These are phyloP conservation scores for Danio tinwini DNA, from an alignment of 2,797 vertebrate genomes.

Conservation along the genomic window DNA sequence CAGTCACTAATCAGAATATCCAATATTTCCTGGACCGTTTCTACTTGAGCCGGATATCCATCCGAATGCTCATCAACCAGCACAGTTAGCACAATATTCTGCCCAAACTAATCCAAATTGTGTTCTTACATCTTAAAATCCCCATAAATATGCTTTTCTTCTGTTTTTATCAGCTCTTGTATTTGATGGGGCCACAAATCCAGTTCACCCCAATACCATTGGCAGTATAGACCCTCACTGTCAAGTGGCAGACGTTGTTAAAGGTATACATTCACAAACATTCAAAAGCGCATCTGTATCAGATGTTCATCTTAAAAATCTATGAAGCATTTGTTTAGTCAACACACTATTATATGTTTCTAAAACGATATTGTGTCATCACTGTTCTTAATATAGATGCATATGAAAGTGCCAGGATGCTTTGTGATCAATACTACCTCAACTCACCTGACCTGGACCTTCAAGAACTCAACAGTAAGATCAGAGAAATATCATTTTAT, in stretches of 20 bases:
- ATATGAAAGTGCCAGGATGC: constrained; percentile 90
- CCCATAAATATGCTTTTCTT: background rate
- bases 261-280: constrained; percentile 74
- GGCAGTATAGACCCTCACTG: constrained; percentile 93
- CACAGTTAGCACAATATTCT: constrained; percentile 82
- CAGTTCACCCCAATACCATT: constrained; percentile 91
- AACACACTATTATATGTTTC: background rate
- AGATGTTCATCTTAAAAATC: background rate
- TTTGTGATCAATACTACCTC: constrained; percentile 95
- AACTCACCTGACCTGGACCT: constrained; percentile 86
- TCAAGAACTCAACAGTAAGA: constrained; percentile 87
- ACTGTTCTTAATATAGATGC: constrained; percentile 78
- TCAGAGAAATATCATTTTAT: background rate
- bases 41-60: constrained; percentile 97
- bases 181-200: constrained; percentile 91
- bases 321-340: background rate
- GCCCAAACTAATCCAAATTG: background rate
- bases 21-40: constrained; percentile 97
- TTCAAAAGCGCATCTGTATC: background rate
- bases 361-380: background rate
- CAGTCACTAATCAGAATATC: constrained; percentile 92
- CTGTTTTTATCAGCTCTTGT: constrained; percentile 81
- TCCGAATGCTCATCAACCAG: constrained; percentile 98
- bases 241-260: constrained; percentile 85
- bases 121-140: background rate